A percentile compares a stretch with the other conserved stretches of the same genome.
Conservation (phyloP, 2,797 vertebrate species). For the Acipenser transmontanus region DNA sequence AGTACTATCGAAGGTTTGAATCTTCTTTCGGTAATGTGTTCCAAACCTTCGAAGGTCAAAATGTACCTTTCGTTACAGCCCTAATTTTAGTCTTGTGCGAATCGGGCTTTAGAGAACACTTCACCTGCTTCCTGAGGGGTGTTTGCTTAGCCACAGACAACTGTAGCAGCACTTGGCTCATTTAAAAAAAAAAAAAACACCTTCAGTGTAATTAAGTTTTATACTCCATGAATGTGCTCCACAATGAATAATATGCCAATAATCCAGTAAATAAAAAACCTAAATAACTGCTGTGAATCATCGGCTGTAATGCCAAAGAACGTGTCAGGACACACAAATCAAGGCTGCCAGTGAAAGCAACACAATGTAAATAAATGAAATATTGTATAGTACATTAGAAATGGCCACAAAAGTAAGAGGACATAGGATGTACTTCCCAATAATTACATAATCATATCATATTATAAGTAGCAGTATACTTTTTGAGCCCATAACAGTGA, state of each 20-base stretch:
- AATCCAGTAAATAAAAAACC: conserved; percentile 8
- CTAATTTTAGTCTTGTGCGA: no score
- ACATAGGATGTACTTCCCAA: background rate
- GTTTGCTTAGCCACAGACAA: background rate
- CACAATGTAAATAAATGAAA: background rate
- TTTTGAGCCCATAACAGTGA: no score
- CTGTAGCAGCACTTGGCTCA: background rate
- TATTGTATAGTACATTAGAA: background rate
- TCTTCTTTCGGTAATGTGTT: no score
- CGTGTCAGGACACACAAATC: background rate
- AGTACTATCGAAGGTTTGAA: no score
- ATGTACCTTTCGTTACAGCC: no score
- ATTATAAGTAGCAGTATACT: no score
- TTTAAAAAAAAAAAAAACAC: background rate
- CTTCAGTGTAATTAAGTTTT: conserved; percentile 9
- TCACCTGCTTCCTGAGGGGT: background rate
- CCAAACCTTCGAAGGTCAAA: no score
- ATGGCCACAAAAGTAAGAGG: background rate
- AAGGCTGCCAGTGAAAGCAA: background rate
- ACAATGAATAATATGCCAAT: conserved; percentile 13
- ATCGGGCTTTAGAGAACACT: no score
- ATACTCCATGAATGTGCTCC: background rate
- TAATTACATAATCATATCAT: background rate
- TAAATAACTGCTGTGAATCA: conserved; percentile 8
- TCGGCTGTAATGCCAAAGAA: conserved; percentile 1